phyloP scores from a whole-genome alignment of 2,888 invertebrate species.

The Pyrochroa serraticornis region DNA sequence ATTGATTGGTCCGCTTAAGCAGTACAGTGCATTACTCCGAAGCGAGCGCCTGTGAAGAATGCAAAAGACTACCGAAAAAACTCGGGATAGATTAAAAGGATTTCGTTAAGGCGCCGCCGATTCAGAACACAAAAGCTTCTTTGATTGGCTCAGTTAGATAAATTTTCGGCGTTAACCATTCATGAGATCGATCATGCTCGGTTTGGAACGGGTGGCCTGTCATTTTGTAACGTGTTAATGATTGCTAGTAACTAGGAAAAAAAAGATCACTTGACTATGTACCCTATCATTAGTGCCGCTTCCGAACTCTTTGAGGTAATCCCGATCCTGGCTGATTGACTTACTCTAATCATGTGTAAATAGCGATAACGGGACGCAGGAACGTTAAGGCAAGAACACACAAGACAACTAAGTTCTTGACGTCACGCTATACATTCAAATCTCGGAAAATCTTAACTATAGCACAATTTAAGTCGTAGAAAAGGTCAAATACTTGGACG shows the following conservation, averaged over 20 bases:
- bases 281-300: conserved; percentile 15
- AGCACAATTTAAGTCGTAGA: no score
- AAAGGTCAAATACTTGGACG: no score
- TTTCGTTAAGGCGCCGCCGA: conserved; percentile 22
- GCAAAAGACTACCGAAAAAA: not conserved
- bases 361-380: conserved; percentile 18
- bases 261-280: conserved; percentile 6
- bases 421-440: no score
- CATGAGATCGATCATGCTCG: conserved; percentile 18
- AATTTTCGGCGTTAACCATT: conserved; percentile 22
- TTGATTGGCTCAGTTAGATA: conserved; percentile 18
- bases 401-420: no score
- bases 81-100: conserved; percentile 15
- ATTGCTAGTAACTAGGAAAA: conserved; percentile 10
- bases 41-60: no score
- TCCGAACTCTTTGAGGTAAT: conserved; percentile 10
- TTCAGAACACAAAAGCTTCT: conserved; percentile 15
- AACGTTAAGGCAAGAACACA: no score
- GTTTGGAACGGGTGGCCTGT: conserved; percentile 9
- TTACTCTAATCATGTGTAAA: conserved; percentile 26
- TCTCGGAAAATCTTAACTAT: no score
- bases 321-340: conserved; percentile 11
- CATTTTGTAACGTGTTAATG: conserved; percentile 19
- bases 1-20: no score
- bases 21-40: no score